A percentile compares a stretch with the other conserved stretches of the same genome.
phyloP scores from a whole-genome alignment of 2,113 vertebrate genomes.

The Anguilla japonica region DNA sequence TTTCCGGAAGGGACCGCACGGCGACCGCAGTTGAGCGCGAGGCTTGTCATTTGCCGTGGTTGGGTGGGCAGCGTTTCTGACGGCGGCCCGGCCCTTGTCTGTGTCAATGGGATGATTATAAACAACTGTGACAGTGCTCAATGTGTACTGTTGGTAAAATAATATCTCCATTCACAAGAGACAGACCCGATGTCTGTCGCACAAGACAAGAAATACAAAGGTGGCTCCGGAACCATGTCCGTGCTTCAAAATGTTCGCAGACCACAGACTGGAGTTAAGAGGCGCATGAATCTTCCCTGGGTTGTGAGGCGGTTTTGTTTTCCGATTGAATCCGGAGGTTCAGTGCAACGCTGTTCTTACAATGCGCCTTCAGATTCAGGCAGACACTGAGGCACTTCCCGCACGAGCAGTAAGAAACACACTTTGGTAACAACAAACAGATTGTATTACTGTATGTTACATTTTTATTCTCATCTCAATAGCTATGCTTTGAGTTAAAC shows the following conservation, averaged over 20 bases:
- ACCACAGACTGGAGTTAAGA: neutral
- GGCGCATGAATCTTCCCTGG: too few species aligned
- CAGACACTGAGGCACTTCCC: neutral
- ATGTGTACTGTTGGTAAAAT: neutral
- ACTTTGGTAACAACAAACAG: too few species aligned
- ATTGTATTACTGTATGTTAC: too few species aligned
- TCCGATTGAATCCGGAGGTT: neutral
- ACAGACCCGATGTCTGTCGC: neutral
- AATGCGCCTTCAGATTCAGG: neutral
- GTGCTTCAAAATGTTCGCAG: neutral
- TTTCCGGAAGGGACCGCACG: conserved; percentile 46
- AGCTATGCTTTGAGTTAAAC: too few species aligned
- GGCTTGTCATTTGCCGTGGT: conserved; percentile 61
- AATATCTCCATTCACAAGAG: neutral
- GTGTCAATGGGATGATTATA: neutral
- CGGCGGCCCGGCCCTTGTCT: conserved; percentile 19
- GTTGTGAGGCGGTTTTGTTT: too few species aligned
- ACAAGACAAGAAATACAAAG: neutral
- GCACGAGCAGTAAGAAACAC: neutral
- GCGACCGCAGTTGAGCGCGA: conserved; percentile 42
- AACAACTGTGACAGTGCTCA: neutral
- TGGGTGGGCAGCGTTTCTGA: conserved; percentile 44
- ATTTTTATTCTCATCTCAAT: too few species aligned
- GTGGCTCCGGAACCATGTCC: neutral
- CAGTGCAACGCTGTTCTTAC: neutral